A percentile compares a stretch with the other conserved stretches of the same genome.
phyloP scores from a whole-genome alignment of 1,140 invertebrate species.

The Asbolus verrucosus region DNA sequence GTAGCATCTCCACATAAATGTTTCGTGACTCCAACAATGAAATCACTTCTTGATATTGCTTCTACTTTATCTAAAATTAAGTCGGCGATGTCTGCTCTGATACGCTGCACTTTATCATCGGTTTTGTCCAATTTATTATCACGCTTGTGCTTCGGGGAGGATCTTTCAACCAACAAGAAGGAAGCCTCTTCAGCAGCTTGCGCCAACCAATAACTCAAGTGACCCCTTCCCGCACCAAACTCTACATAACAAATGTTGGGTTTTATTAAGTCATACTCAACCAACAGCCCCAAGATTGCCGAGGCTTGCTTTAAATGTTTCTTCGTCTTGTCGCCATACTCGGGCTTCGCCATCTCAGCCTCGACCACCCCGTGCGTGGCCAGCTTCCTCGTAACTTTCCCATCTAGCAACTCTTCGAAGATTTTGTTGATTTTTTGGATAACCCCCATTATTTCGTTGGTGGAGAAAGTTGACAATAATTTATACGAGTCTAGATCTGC shows the following conservation, averaged over 20 bases:
- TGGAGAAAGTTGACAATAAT: conserved; percentile 66
- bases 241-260: conserved; percentile 81
- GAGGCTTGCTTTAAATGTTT: conserved; percentile 81
- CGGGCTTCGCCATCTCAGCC: conserved; percentile 72
- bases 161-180: conserved; percentile 81
- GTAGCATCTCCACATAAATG: conserved; percentile 89
- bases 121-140: conserved; percentile 76
- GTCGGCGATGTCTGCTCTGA: conserved; percentile 81
- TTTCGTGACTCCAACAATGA: conserved; percentile 82
- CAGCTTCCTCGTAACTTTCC: conserved; percentile 65
- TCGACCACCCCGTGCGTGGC: conserved; percentile 67
- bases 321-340: conserved; percentile 72
- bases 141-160: conserved; percentile 82
- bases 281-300: conserved; percentile 74
- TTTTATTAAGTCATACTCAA: conserved; percentile 69
- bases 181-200: conserved; percentile 68
- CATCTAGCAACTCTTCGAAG: conserved; percentile 62
- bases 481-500: conserved; percentile 53
- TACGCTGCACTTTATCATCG: conserved; percentile 69
- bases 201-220: conserved; percentile 80
- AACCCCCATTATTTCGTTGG: conserved; percentile 63
- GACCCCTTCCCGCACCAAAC: conserved; percentile 89
- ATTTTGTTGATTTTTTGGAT: conserved; percentile 68
- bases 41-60: conserved; percentile 65
- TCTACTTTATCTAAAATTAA: conserved; percentile 73